Base-by-base conservation (phyloP, 1,140 invertebrate species). In the Drosophila sproati region DNA sequence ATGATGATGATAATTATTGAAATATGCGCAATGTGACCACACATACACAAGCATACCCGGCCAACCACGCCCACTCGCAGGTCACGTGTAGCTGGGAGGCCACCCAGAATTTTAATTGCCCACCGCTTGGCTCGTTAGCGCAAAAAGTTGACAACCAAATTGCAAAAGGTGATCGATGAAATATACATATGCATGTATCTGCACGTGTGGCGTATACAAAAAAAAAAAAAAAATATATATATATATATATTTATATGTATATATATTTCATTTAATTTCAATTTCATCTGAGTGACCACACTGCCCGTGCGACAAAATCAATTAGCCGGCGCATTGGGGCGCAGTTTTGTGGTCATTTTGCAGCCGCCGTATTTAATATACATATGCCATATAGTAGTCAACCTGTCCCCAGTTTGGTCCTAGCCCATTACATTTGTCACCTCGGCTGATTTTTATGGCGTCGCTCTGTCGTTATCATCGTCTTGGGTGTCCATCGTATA, bases 261-360 rank as follows among this genome's bases (percentile, higher is more conserved):
- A 73, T 86, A 70, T 77, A 80, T 87, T 88, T 20, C 20, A 88
- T 88, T 87, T 87, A 87, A 88, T 88, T 88, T 88, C 77, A 71
- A 77, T 88, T 68, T 80, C 34, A 50, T 43, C 8, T 56, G 37
- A 28, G 39, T 62, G 28, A 7, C 29, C 1, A 8, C 37, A 7
- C 37, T 12, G 3, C n/a, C 8, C 28, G 2, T 7, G n/a, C 6
- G 34, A 10, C 34, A 35, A 31, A 41, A 28, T 61, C 72, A 69
- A 63, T 67, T 69, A 68, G 59, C 54, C 74, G 62, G 77, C 76
- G 39, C 71, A 77, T 73, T 52, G 75, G 73, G 70, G 71, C 71
- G 71, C 61, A 52, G 48, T 76, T 76, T 72, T 61, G 67, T 72
- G 73, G 51, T 45, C 59, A 43, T 12, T 35, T 48, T 61, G 45